A percentile compares a stretch with the other conserved stretches of the same genome.
Conservation (phyloP, 2,888 invertebrate genomes). For the Melieria picta region DNA sequence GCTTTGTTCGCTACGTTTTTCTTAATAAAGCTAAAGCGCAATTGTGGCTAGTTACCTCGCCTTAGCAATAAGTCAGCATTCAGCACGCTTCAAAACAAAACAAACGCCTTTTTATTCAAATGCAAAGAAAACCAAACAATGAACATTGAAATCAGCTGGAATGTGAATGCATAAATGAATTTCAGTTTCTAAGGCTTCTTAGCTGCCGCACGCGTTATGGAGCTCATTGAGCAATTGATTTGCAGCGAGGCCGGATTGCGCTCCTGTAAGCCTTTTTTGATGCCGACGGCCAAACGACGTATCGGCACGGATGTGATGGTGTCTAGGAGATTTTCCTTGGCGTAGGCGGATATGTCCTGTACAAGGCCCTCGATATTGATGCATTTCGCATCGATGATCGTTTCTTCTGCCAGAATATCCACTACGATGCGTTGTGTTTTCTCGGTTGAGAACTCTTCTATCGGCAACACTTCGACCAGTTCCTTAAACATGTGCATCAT, state of each 20-base stretch:
- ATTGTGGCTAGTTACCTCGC: too few species aligned
- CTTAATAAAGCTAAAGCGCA: too few species aligned
- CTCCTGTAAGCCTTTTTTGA: conserved; percentile 50
- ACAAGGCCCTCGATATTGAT: conserved; percentile 56
- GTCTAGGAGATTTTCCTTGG: conserved; percentile 58
- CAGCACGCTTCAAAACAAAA: too few species aligned
- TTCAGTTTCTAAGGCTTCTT: too few species aligned
- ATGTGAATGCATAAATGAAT: too few species aligned
- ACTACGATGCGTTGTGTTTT: conserved; percentile 52
- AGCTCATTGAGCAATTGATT: conserved; percentile 35
- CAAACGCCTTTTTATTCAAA: too few species aligned
- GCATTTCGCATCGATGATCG: conserved; percentile 55
- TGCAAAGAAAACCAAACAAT: too few species aligned
- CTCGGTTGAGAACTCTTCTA: conserved; percentile 57
- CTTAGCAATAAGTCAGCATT: too few species aligned
- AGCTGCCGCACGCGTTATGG: too few species aligned
- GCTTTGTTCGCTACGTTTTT: too few species aligned
- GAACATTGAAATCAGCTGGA: too few species aligned
- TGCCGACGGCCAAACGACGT: conserved; percentile 48
- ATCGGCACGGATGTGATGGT: conserved; percentile 56
- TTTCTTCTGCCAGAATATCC: conserved; percentile 52
- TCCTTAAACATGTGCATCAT: conserved; percentile 55
- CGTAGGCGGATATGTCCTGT: conserved; percentile 50
- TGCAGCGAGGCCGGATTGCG: conserved; percentile 33
- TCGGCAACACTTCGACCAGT: conserved; percentile 56